Percentiles rank a stretch among this genome's conserved stretches.
Evolutionary conservation across 2,888 invertebrate genomes (phyloP).

Genomic region (Rhyacophila evoluta): DNA sequence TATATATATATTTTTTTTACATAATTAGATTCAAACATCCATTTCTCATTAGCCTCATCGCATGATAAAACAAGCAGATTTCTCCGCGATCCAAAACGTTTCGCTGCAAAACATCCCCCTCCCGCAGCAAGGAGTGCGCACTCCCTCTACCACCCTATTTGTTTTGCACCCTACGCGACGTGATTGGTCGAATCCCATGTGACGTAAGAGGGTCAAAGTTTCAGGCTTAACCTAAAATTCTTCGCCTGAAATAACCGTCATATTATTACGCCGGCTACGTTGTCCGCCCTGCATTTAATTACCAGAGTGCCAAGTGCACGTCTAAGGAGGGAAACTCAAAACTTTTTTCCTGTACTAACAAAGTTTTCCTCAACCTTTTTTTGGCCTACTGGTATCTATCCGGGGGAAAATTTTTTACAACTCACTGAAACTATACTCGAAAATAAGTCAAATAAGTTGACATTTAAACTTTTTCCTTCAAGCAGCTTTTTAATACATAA

Average conservation of each 20-base stretch:
- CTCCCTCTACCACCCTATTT: slow-evolving; percentile 56
- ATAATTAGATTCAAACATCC: slow-evolving; percentile 8
- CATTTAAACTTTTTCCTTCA: no score
- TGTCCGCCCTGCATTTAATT: slow-evolving; percentile 6
- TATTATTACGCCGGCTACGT: not conserved
- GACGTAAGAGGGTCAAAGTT: slow-evolving; percentile 55
- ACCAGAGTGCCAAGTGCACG: slow-evolving; percentile 21
- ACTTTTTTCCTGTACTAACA: not conserved
- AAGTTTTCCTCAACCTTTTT: not conserved
- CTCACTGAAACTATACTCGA: not conserved
- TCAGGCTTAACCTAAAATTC: slow-evolving; percentile 38
- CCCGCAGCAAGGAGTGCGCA: slow-evolving; percentile 53
- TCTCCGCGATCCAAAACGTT: not conserved
- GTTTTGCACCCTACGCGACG: slow-evolving; percentile 33
- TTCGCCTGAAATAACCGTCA: slow-evolving; percentile 1
- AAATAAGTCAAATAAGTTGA: not conserved
- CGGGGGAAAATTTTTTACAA: not conserved
- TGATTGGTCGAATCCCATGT: slow-evolving; percentile 57
- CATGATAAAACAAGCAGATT: slow-evolving; percentile 4
- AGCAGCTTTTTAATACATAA: no score
- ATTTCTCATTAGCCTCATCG: slow-evolving; percentile 5
- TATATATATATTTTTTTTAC: no score
- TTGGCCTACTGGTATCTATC: not conserved
- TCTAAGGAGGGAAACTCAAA: not conserved
- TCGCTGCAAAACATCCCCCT: slow-evolving; percentile 1